Conservation (phyloP, 2,113 vertebrate genomes). For the Poeciliopsis turrubarensis region DNA sequence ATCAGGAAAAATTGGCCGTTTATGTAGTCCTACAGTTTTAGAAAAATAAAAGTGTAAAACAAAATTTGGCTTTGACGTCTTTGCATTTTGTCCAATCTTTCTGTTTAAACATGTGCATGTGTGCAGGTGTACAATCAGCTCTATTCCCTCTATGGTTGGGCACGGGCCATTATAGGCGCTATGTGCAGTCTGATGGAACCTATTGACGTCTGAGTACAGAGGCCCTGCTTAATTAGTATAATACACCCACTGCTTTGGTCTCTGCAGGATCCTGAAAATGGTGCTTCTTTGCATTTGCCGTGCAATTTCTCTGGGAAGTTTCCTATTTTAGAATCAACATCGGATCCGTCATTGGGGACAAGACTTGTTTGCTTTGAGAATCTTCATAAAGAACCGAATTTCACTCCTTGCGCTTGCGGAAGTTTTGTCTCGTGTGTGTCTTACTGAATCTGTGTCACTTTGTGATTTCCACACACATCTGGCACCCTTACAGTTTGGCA, state of each 20-base stretch:
- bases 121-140: slow-evolving; percentile 71
- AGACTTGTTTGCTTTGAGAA: slow-evolving; percentile 13
- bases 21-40: not conserved
- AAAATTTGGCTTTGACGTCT: slow-evolving; percentile 2
- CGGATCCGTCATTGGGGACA: slow-evolving; percentile 29
- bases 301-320: slow-evolving; percentile 47
- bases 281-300: slow-evolving; percentile 69
- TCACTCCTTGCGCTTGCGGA: slow-evolving; percentile 3
- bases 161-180: slow-evolving; percentile 68
- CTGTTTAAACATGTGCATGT: slow-evolving; percentile 43
- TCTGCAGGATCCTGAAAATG: slow-evolving; percentile 70
- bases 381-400: slow-evolving; percentile 25
- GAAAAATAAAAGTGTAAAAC: not conserved
- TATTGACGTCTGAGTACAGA: slow-evolving; percentile 78
- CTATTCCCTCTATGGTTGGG: slow-evolving; percentile 66
- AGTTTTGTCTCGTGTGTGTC: slow-evolving; percentile 46
- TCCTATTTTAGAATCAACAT: slow-evolving; percentile 40
- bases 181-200: slow-evolving; percentile 79
- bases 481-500: slow-evolving; percentile 57
- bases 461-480: slow-evolving; percentile 69
- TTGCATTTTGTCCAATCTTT: slow-evolving; percentile 9
- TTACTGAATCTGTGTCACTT: slow-evolving; percentile 63
- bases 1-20: not conserved
- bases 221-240: slow-evolving; percentile 76
- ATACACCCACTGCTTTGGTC: slow-evolving; percentile 77